Conservation (phyloP, 2,888 invertebrate genomes). For the Philonicus albiceps region DNA sequence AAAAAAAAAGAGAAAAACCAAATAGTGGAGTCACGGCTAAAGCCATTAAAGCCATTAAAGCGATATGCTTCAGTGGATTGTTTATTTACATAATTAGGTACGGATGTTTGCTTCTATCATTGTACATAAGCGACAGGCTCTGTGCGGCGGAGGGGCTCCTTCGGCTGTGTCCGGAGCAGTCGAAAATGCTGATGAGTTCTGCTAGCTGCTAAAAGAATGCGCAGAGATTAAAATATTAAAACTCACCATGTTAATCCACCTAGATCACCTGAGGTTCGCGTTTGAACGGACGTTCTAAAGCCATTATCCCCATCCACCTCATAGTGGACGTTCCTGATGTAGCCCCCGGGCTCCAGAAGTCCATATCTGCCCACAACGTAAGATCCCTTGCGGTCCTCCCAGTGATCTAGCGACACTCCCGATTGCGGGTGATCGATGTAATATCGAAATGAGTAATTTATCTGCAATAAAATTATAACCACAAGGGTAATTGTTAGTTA, state of each 20-base stretch:
- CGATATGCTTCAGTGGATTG: not conserved
- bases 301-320: slow-evolving; percentile 56
- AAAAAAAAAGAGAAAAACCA: not conserved
- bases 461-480: slow-evolving; percentile 48
- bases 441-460: slow-evolving; percentile 56
- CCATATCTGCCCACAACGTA: slow-evolving; percentile 57
- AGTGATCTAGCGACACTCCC: slow-evolving; percentile 57
- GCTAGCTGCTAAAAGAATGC: slow-evolving; percentile 50
- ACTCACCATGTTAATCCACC: not conserved
- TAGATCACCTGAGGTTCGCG: slow-evolving; percentile 53
- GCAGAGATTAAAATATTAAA: not conserved
- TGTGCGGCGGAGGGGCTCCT: slow-evolving; percentile 53
- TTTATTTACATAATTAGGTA: slow-evolving; percentile 16
- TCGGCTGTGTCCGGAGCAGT: slow-evolving; percentile 53
- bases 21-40: not conserved
- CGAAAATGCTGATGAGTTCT: slow-evolving; percentile 55
- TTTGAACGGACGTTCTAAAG: slow-evolving; percentile 56
- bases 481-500: not conserved
- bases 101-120: not conserved
- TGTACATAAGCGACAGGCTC: slow-evolving; percentile 56
- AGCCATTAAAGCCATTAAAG: not conserved
- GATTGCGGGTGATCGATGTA: slow-evolving; percentile 57
- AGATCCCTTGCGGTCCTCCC: slow-evolving; percentile 56
- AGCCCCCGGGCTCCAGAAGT: slow-evolving; percentile 58
- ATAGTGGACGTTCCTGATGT: slow-evolving; percentile 57